phyloP scores from a whole-genome alignment of 2,113 vertebrate genomes.

The Chauna torquata region DNA sequence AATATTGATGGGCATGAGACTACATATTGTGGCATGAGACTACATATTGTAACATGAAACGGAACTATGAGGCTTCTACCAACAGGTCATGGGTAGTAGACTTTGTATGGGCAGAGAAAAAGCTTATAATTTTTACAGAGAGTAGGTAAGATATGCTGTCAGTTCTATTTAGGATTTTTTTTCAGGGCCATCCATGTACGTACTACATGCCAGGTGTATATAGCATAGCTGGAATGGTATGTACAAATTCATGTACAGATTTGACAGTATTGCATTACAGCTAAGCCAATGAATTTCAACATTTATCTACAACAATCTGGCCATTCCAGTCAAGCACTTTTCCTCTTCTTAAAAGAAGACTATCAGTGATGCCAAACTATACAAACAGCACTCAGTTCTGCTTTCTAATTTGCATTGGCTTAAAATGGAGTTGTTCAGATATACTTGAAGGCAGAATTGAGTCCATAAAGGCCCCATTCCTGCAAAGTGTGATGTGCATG shows the following conservation, averaged over 20 bases:
- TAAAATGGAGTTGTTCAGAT: conserved; percentile 10
- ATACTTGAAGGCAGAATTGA: conserved; percentile 27
- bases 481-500: background rate
- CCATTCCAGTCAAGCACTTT: background rate
- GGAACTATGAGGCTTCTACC: background rate
- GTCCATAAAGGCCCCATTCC: conserved; percentile 7
- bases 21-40: background rate
- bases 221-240: background rate
- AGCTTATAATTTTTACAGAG: background rate
- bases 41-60: background rate
- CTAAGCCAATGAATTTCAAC: background rate
- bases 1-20: background rate
- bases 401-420: conserved; percentile 39
- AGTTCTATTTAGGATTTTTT: background rate
- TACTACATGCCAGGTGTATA: background rate
- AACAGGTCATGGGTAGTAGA: background rate
- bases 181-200: background rate
- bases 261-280: background rate
- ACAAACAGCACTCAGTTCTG: background rate
- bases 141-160: background rate
- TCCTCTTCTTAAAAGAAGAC: background rate
- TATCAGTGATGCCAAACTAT: background rate
- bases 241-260: background rate
- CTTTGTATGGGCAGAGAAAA: background rate
- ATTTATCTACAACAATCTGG: background rate